Evolutionary conservation across 2,888 invertebrate genomes (phyloP), one percentile per base, ranked within the genome.

Genomic region (Myopa tessellatipennis): DNA sequence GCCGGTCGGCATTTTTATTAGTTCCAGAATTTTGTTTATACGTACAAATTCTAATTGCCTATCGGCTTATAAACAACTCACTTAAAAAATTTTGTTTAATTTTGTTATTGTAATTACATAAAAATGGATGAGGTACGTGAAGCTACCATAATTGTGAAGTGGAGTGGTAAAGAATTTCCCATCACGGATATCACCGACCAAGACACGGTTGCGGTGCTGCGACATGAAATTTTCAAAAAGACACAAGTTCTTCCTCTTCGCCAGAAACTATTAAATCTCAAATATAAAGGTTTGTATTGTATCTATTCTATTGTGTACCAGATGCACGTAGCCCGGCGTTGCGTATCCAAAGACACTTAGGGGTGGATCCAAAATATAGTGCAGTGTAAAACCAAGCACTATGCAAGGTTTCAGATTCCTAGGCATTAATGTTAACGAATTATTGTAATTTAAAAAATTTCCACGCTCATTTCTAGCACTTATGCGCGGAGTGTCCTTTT

Each of bases 191-290:
- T 98, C 80, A 91, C 92, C 16, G 93, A 93, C 79, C 93, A 93
- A 72, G 95, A 96, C 84, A 96, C 95, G 3, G 95, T 98, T 0
- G 92, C 92, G 67, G 86, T 89, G 89, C 90, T 98, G 81, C 98
- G 98, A 90, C 92, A 94, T 85, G 93, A 93, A 78, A 96, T 98
- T 82, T 93, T 94, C 88, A 94, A 94, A 88, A 93, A 95, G 87
- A 98, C 98, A 68, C 94, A 95, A 80, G 98, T 98, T 38, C 92
- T 95, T 77, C 96, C 97, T n/a, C 95, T 96, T 85, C 91, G 98
- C 80, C 98, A 98, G 88, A 98, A 98, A 90, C 90, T 98, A 65
- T 91, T 98, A 65, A 98, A 98, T 90, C 92, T 98, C 74, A 98
- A 97, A 90, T 92, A 93, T 86, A 96, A 97, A 93, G 97, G 98